Evolutionary conservation across 35 echinoderm and acorn worm genomes (phyloP).

Genomic region (Apostichopus japonicus): DNA sequence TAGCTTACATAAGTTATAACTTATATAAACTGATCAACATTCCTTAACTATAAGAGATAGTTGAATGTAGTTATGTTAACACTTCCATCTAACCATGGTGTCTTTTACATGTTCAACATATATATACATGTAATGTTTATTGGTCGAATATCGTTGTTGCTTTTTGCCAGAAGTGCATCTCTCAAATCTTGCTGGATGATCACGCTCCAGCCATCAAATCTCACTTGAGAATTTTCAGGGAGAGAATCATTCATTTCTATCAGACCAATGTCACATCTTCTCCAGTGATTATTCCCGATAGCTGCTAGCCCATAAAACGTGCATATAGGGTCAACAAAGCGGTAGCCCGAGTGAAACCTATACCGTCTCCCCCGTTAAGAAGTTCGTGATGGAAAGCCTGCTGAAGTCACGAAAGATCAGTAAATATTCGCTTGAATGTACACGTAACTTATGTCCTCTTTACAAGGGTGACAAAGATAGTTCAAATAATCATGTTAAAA

Average conservation of each 20-base stretch:
- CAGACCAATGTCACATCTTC: background rate
- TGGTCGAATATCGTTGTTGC: background rate
- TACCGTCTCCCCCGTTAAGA: constrained; percentile 36
- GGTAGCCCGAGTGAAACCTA: constrained; percentile 27
- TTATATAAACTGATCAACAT: too few relatives aligned
- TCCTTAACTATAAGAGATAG: too few relatives aligned
- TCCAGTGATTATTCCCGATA: background rate
- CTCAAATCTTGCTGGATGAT: background rate
- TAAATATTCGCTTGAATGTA: constrained; percentile 28
- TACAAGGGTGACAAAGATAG: constrained; percentile 41
- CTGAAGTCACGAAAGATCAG: background rate
- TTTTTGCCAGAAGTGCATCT: constrained; percentile 4
- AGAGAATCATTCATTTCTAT: constrained; percentile 28
- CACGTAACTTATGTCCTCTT: constrained; percentile 15
- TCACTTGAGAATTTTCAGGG: background rate
- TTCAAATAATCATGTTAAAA: constrained; percentile 50
- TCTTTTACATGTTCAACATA: too few relatives aligned
- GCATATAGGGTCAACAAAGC: constrained; percentile 30
- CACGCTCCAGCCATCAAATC: constrained; percentile 27
- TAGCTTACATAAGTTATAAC: too few relatives aligned
- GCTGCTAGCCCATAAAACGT: background rate
- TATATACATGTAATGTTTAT: background rate
- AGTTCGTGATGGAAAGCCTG: constrained; percentile 26
- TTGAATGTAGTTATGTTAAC: too few relatives aligned
- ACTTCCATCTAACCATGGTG: too few relatives aligned